Evolutionary conservation across 2,113 vertebrate genomes (phyloP).

Genomic region (Acrocephalus kingi): DNA sequence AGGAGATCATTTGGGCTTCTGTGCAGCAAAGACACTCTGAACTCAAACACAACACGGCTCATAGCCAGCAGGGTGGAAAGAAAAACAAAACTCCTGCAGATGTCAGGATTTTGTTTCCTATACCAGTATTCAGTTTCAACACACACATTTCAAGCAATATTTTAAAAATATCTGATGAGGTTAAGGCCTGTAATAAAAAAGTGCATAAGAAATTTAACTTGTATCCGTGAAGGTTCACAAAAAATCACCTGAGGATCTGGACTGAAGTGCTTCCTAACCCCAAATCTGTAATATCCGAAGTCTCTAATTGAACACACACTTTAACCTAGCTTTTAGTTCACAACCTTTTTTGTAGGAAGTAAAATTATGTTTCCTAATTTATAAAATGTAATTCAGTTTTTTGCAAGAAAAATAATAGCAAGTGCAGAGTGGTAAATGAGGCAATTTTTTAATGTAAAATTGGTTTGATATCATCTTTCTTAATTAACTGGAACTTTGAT

Average conservation of each 20-base stretch:
- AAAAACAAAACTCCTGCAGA: fast-evolving
- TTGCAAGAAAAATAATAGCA: background rate
- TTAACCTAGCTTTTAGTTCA: background rate
- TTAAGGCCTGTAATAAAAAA: background rate
- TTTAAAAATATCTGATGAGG: background rate
- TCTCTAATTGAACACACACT: background rate
- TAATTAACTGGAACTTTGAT: background rate
- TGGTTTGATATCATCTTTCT: background rate
- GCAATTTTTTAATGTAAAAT: background rate
- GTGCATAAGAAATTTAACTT: background rate
- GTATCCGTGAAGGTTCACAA: background rate
- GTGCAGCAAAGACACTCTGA: background rate
- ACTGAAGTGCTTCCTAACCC: background rate
- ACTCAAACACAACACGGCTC: background rate
- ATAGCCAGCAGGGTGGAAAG: background rate
- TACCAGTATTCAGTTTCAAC: background rate
- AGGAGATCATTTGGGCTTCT: background rate
- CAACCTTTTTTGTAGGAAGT: background rate
- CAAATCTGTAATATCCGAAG: background rate
- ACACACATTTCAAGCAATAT: background rate
- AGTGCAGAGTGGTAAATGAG: background rate
- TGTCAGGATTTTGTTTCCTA: background rate
- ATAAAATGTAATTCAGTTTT: background rate
- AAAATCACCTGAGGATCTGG: background rate
- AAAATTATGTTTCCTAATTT: background rate